A percentile compares a stretch with the other conserved stretches of the same genome.
Conservation (phyloP, 2,797 vertebrate species). For the Artibeus jamaicensis region DNA sequence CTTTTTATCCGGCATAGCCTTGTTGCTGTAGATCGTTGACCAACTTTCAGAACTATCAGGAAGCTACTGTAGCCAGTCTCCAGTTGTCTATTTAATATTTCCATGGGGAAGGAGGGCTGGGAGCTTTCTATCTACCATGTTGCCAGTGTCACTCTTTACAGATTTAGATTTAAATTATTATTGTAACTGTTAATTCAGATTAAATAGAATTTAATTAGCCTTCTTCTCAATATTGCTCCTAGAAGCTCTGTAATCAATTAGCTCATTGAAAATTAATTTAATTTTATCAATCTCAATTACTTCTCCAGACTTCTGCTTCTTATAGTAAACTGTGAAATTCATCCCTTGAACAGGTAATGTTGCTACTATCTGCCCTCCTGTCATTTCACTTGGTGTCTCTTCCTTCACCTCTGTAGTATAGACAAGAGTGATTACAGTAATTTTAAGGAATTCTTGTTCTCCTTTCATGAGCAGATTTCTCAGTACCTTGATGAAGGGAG, state of each 20-base stretch:
- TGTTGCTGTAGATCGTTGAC: not conserved
- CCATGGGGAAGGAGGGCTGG: not conserved
- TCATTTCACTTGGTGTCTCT: not conserved
- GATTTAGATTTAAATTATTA: not conserved
- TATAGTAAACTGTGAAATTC: not conserved
- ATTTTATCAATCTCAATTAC: not conserved
- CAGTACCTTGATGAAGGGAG: not conserved
- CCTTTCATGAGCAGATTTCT: not conserved
- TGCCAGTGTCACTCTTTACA: not conserved
- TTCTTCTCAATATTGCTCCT: not conserved
- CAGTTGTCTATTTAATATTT: not conserved
- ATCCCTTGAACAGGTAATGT: not conserved
- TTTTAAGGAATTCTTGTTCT: not conserved
- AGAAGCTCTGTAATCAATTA: not conserved
- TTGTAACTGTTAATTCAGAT: not conserved
- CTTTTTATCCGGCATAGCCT: not conserved
- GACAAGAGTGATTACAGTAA: not conserved
- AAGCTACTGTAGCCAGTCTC: not conserved
- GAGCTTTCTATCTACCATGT: not conserved
- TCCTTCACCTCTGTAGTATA: not conserved
- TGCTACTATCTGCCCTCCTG: rapidly evolving
- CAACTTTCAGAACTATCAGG: not conserved
- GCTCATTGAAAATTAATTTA: not conserved
- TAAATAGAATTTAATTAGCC: not conserved
- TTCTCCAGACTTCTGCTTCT: not conserved